These are phyloP conservation scores for Sinosuthora webbiana DNA, from an alignment of 2,113 vertebrate genomes.

Conservation along the genomic window DNA sequence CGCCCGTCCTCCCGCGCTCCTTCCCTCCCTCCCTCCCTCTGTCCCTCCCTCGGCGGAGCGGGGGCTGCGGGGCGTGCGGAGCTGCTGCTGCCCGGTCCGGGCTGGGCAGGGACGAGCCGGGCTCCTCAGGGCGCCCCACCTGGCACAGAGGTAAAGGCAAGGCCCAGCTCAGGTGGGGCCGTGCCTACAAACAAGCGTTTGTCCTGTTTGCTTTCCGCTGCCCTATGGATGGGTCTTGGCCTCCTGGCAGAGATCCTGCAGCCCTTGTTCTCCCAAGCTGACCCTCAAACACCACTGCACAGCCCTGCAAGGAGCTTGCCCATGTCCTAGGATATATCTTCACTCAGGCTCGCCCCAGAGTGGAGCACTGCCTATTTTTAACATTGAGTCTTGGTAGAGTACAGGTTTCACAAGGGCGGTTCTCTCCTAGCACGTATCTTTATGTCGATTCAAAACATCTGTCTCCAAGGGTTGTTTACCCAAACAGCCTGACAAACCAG, in stretches of 20 bases:
- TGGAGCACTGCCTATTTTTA: fast-evolving
- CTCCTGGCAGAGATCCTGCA: not conserved
- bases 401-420: not conserved
- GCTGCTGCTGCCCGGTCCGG: fast-evolving
- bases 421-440: not conserved
- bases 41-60: not conserved
- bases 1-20: too few species aligned
- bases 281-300: fast-evolving
- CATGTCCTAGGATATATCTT: fast-evolving
- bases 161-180: not conserved
- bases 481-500: not conserved
- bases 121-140: fast-evolving
- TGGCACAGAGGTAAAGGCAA: not conserved
- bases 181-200: fast-evolving
- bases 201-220: not conserved
- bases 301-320: not conserved
- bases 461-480: not conserved
- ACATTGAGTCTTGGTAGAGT: fast-evolving
- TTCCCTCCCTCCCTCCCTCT: not conserved
- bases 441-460: not conserved
- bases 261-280: not conserved
- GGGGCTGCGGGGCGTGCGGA: not conserved
- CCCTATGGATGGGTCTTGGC: not conserved
- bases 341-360: fast-evolving
- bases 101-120: too few species aligned